phyloP scores from a whole-genome alignment of 2,797 vertebrate genomes.

The Aplochiton taeniatus region DNA sequence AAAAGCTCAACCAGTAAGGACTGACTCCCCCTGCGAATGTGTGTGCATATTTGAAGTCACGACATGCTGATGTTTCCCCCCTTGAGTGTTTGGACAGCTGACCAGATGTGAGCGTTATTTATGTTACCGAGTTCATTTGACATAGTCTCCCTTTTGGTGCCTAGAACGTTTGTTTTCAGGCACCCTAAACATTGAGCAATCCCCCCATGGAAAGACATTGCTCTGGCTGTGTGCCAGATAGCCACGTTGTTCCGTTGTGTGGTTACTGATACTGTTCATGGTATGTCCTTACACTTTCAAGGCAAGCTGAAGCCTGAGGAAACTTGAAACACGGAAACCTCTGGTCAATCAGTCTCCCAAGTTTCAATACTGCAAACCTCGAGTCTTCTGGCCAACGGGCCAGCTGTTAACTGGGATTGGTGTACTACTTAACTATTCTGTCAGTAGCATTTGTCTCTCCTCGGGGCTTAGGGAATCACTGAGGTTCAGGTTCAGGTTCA shows the following conservation, averaged over 20 bases:
- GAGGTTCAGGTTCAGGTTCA: too few species aligned
- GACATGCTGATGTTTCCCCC: not conserved
- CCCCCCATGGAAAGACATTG: not conserved
- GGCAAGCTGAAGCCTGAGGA: not conserved
- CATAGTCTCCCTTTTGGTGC: too few species aligned
- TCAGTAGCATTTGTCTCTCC: too few species aligned
- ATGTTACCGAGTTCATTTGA: not conserved
- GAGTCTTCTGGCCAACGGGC: not conserved
- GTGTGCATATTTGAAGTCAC: not conserved
- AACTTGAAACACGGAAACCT: not conserved
- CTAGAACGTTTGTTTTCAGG: too few species aligned
- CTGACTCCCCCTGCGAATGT: not conserved
- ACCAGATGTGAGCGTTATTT: conserved; percentile 21
- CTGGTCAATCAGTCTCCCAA: not conserved
- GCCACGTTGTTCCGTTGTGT: not conserved
- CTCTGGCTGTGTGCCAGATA: not conserved
- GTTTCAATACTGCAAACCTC: not conserved
- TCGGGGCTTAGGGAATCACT: too few species aligned
- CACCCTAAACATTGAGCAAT: not conserved
- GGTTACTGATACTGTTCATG: not conserved
- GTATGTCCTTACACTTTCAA: not conserved
- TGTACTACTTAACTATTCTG: too few species aligned
- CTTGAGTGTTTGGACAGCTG: not conserved
- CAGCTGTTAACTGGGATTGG: not conserved
- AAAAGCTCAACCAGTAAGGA: too few species aligned